A percentile compares a stretch with the other conserved stretches of the same genome.
Conservation (phyloP, 2,888 invertebrate genomes). For the Bibio marci region DNA sequence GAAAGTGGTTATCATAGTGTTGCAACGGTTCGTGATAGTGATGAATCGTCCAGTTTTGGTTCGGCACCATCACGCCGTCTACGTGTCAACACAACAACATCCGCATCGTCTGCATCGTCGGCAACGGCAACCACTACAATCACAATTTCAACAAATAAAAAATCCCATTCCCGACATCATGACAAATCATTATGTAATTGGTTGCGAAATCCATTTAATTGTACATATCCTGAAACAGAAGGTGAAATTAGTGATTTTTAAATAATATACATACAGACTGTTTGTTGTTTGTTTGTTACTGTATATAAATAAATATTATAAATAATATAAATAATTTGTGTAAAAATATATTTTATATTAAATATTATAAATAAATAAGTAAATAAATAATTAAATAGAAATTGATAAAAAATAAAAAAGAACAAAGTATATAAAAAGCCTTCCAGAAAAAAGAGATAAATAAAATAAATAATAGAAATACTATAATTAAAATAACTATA, state of each 20-base stretch:
- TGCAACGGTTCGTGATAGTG: conserved; percentile 47
- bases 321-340: too few species aligned
- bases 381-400: too few species aligned
- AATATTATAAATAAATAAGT: too few species aligned
- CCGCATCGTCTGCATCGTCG: conserved; percentile 12
- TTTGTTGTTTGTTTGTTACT: too few species aligned
- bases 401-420: too few species aligned
- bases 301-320: too few species aligned
- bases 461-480: too few species aligned
- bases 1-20: conserved; percentile 88
- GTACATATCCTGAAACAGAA: conserved; percentile 57
- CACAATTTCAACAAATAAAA: conserved; percentile 29
- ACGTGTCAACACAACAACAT: not conserved
- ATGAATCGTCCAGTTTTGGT: conserved; percentile 73
- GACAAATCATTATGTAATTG: conserved; percentile 58
- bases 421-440: too few species aligned
- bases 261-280: conserved; percentile 9
- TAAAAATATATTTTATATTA: too few species aligned
- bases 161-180: conserved; percentile 42
- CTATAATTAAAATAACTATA: too few species aligned
- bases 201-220: conserved; percentile 58
- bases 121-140: conserved; percentile 27
- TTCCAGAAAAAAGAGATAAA: too few species aligned
- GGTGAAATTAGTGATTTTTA: conserved; percentile 49
- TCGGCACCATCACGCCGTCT: conserved; percentile 30